Base-by-base conservation (phyloP, 1,140 invertebrate species). In the Zaprionus inermis region DNA sequence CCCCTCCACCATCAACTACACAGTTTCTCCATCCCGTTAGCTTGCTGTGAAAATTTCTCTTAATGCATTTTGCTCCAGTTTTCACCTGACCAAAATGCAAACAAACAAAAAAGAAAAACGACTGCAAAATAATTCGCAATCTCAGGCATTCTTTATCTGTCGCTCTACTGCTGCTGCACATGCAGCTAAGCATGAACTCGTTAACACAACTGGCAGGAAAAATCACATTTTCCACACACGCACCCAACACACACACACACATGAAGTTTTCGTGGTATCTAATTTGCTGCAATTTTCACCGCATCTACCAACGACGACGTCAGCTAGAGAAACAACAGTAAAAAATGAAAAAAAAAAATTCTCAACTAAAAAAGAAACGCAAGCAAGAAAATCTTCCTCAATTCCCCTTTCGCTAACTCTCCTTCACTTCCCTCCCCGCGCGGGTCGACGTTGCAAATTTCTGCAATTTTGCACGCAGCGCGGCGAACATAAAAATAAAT, bases 201-300 rank as follows among this genome's bases (percentile, higher is more conserved):
- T 82, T 82, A 83, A 82, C 34, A 57, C 59, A 46, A 65, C 51
- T 54, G 38, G 49, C 24, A 70, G 61, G 49, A n/a, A 49, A 74
- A 74, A 70, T 73, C 71, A 61, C 57, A 69, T 68, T 69, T 68
- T 32, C 38, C 46, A 68, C 64, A 57, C 30, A 59, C 16, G 22
- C 49, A 24, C 49, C 7, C 44, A 55, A 44, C 52, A 30, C 34
- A 41, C 34, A 52, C 32, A 44, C 20, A 44, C 41, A 32, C 55
- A 55, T 22, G 22, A 71, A 46, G 71, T 76, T 74, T 76, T 59
- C 71, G 63, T 71, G 76, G 69, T 78, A 86, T 63, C 79, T 86
- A 86, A 86, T 86, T 86, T 89, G 64, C 76, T 59, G 49, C 84
- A 83, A 83, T 86, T 86, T 86, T 83, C 84, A 83, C 83, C 83